Evolutionary conservation across 2,888 invertebrate species (phyloP).

Genomic region (Siphlonurus alternatus): DNA sequence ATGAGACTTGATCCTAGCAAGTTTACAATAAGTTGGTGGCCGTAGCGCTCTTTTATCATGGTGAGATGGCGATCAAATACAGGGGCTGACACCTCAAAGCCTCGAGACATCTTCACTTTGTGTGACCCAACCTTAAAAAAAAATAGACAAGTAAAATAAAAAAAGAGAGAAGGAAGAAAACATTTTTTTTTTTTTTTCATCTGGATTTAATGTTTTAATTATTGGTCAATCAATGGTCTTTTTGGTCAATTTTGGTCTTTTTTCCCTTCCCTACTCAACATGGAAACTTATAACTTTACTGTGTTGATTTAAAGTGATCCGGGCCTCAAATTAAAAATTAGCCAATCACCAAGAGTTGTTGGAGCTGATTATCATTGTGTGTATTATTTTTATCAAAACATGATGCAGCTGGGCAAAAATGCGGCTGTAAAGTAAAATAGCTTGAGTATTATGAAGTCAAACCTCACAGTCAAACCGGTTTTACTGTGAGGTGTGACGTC

Average conservation of each 20-base stretch:
- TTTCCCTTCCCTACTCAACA: not conserved
- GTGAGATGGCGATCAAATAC: slow-evolving; percentile 85
- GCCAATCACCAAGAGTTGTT: too few species aligned
- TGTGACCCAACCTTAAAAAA: slow-evolving; percentile 74
- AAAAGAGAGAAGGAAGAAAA: not conserved
- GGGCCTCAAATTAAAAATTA: too few species aligned
- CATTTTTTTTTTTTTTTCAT: too few species aligned
- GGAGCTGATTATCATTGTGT: too few species aligned
- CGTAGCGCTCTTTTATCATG: slow-evolving; percentile 76
- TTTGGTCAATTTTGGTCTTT: too few species aligned
- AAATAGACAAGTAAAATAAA: slow-evolving; percentile 8
- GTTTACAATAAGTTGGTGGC: slow-evolving; percentile 81
- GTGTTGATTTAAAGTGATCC: too few species aligned
- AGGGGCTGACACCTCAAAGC: slow-evolving; percentile 83
- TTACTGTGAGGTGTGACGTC: too few species aligned
- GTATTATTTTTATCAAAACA: too few species aligned
- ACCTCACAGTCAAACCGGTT: too few species aligned
- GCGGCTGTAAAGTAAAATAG: too few species aligned
- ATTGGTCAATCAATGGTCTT: not conserved
- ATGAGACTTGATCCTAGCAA: slow-evolving; percentile 78
- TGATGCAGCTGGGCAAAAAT: too few species aligned
- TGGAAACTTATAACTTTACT: not conserved
- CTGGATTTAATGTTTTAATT: not conserved
- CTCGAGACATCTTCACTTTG: slow-evolving; percentile 91
- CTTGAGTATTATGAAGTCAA: too few species aligned